Evolutionary conservation across 1,140 invertebrate genomes (phyloP), one percentile per base, ranked within the genome.

Genomic region (Zaprionus camerounensis): DNA sequence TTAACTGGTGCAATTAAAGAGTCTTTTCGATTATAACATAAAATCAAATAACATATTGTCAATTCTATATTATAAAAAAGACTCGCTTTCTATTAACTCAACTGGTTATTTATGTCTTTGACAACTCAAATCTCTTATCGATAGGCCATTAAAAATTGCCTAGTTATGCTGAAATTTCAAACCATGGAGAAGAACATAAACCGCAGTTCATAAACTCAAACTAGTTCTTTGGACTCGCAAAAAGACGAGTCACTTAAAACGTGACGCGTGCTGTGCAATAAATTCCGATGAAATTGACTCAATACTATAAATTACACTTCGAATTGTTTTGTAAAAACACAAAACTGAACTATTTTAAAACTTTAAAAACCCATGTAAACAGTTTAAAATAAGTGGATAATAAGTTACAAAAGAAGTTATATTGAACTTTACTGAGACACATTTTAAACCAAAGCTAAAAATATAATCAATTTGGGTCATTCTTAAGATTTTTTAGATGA

Each of bases 61-160:
- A 17, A 34, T 34, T 34, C 9, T 34, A 11, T 34, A 34, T 34
- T 34, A 9, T 34, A 11, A 34, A 17, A 5, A 41, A 41, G 36
- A 44, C 12, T 28, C 22, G n/a, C 13, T 51, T 5, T 28, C 44
- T 22, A 31, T 41, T 9, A 13, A 9, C 15, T 1, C 28, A 63
- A 69, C 71, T 28, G 22, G 71, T 70, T 38, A 56, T 49, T 69
- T 51, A 49, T 6, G 22, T 63, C 56, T 20, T 41, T 22, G 0
- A 4, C 24, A 2, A 31, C 38, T 53, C 44, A 5, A 26, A 26
- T 26, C 24, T 26, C 24, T 26, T 5, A 26, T 26, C 24, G 13
- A 34, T 51, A 53, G 7, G n/a, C 20, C n/a, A 22, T 26, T 7
- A 55, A 28, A 36, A 56, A 36, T 6, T 41, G 63, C 51, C 51